Base-by-base conservation (phyloP, 1,140 invertebrate species). In the Heterodera carotae region DNA sequence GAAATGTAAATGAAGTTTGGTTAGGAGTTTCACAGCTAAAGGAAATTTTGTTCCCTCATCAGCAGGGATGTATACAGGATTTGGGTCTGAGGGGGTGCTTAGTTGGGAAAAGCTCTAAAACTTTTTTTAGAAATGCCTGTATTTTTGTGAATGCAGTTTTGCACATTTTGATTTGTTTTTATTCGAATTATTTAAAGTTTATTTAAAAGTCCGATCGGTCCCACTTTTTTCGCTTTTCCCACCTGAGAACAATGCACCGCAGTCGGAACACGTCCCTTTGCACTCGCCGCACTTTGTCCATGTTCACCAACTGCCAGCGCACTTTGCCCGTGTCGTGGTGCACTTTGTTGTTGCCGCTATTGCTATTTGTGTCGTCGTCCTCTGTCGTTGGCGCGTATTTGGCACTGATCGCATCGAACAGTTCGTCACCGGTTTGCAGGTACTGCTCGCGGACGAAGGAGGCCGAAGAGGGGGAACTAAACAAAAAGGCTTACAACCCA, bases 361-460 rank as follows among this genome's bases (percentile, higher is more conserved):
- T 6, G 39, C 39, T 8, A 8, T 43, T 43, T 6, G 15, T 18
- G 48, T 56, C 48, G 48, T 25, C 48, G 48, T 4, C 48, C 12
- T 22, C 22, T n/a, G 15, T 2, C 12, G 22, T 22, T 43, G 39
- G 39, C 18, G 53, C 56, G 43, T 76, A 77, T 81, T 82, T 80
- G 29, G 18, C 39, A 69, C 29, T 29, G 15, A 84, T 67, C 39
- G 72, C 76, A 15, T 67, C 74, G 22, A 77, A 8, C 10, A 82
- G 60, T 22, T 76, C 83, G n/a, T 29, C 59, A 12, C 80, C 81
- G 75, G 74, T 43, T 22, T 74, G 36, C 12, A 82, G 64, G 67
- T 53, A 75, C 22, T 82, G 69, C 36, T 48, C 39, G 29, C 78
- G 71, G 15, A 82, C 80, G 73, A 82, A 82, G 7, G 81, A 82